These are phyloP conservation scores for Ophion slaviceki DNA, from an alignment of 2,888 invertebrate genomes.

Conservation along the genomic window DNA sequence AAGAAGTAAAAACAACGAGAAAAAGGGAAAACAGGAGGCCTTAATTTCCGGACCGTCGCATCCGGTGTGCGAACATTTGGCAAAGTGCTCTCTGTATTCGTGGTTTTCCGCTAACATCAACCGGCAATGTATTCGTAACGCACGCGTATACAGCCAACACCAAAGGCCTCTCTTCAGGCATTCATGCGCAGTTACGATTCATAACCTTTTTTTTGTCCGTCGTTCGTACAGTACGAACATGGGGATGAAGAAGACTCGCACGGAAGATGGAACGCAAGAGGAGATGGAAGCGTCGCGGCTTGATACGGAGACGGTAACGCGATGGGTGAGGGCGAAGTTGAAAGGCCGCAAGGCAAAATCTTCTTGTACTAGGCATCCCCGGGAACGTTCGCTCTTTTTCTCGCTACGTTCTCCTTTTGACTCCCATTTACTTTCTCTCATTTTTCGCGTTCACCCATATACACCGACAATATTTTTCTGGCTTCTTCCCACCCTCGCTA, in stretches of 20 bases:
- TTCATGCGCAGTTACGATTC: slow-evolving; percentile 80
- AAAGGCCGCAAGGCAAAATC: slow-evolving; percentile 60
- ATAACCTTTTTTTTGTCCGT: slow-evolving; percentile 72
- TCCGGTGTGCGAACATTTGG: slow-evolving; percentile 42
- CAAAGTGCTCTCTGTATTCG: slow-evolving; percentile 9
- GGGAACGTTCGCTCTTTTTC: slow-evolving; percentile 39
- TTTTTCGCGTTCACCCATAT: slow-evolving; percentile 36
- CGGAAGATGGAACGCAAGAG: slow-evolving; percentile 48
- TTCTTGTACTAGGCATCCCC: slow-evolving; percentile 51
- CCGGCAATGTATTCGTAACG: neutral
- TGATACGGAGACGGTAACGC: slow-evolving; percentile 57
- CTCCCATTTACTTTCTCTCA: slow-evolving; percentile 62
- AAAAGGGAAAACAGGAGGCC: slow-evolving; percentile 29
- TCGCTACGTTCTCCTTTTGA: slow-evolving; percentile 27
- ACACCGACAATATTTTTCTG: neutral
- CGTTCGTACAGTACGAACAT: slow-evolving; percentile 40
- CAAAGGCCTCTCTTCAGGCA: slow-evolving; percentile 72
- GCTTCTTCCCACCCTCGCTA: slow-evolving; percentile 18
- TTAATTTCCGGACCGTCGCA: slow-evolving; percentile 58
- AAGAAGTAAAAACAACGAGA: neutral
- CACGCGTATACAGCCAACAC: slow-evolving; percentile 29
- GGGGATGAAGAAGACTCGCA: slow-evolving; percentile 11
- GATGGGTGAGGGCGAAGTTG: slow-evolving; percentile 38
- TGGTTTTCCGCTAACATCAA: slow-evolving; percentile 22
- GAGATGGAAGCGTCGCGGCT: slow-evolving; percentile 37